These are phyloP conservation scores for Perca schrenkii DNA, from an alignment of 2,113 vertebrate genomes.

Conservation along the genomic window DNA sequence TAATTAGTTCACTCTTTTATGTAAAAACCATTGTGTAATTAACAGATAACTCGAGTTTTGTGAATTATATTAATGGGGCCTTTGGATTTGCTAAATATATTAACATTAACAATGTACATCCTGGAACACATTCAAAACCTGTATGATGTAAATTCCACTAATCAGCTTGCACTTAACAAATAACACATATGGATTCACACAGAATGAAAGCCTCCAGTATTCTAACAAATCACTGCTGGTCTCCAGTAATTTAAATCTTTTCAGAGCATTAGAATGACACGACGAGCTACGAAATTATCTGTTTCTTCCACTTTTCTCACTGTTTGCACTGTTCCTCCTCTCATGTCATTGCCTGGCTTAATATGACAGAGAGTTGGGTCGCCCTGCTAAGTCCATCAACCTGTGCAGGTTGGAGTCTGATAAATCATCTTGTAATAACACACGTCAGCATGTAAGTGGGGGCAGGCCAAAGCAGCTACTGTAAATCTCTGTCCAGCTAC, in stretches of 20 bases:
- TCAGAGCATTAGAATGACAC: not conserved
- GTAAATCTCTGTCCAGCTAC: conserved; percentile 66
- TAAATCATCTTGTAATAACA: conserved; percentile 78
- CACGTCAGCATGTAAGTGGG: conserved; percentile 67
- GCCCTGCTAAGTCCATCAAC: conserved; percentile 71
- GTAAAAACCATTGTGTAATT: too few relatives aligned
- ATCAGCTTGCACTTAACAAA: not conserved
- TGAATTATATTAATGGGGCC: too few relatives aligned
- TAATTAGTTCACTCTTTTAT: too few relatives aligned
- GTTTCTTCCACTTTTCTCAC: not conserved
- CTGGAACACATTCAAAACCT: not conserved
- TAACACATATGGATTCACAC: not conserved
- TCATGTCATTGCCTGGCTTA: conserved; percentile 2
- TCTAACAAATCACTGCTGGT: not conserved
- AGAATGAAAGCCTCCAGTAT: not conserved
- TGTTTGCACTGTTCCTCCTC: conserved; percentile 3
- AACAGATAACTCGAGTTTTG: too few relatives aligned
- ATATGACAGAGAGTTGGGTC: not conserved
- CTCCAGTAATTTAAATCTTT: not conserved
- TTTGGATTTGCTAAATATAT: too few relatives aligned
- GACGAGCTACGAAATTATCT: not conserved
- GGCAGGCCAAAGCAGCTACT: conserved; percentile 52
- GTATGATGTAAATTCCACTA: not conserved
- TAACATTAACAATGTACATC: not conserved
- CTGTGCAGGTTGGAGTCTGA: conserved; percentile 28